Conservation (phyloP, 2,113 vertebrate genomes). For the Hypomesus transpacificus region DNA sequence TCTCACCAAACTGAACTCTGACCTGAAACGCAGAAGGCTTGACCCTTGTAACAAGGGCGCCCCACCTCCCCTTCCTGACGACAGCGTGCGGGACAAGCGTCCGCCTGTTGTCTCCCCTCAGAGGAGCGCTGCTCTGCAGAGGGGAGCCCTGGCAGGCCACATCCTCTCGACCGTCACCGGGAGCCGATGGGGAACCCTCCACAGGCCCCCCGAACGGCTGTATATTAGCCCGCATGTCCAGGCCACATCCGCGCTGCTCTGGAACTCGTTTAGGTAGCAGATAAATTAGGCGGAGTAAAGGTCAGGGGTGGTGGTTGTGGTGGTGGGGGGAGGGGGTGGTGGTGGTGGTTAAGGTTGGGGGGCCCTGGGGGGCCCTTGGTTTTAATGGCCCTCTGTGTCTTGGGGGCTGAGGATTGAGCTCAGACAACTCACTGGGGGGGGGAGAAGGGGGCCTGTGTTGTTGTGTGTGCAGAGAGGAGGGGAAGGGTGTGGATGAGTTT, state of each 20-base stretch:
- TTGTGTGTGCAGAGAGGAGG: not conserved
- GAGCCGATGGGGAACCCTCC: not conserved
- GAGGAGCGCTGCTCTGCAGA: not conserved
- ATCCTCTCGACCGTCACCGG: slow-evolving; percentile 38
- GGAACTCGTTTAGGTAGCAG: slow-evolving; percentile 9
- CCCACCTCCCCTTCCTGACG: too few species aligned
- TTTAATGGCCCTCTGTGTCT: slow-evolving; percentile 28
- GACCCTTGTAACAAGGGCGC: too few species aligned
- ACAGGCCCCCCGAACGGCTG: not conserved
- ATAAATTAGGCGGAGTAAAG: slow-evolving; percentile 30
- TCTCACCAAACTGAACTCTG: too few species aligned
- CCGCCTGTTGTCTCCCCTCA: too few species aligned
- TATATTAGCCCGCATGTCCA: slow-evolving; percentile 25
- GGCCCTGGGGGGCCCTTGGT: slow-evolving; percentile 2
- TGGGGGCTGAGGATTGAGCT: slow-evolving; percentile 10
- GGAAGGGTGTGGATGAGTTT: not conserved
- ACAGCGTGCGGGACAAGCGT: too few species aligned
- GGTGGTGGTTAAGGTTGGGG: not conserved
- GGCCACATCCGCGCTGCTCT: slow-evolving; percentile 18
- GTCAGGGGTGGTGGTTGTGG: slow-evolving; percentile 9
- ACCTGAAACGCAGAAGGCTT: too few species aligned
- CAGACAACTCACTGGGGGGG: not conserved
- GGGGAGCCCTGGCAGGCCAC: slow-evolving; percentile 30
- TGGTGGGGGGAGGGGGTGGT: not conserved
- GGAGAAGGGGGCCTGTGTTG: not conserved